A percentile compares a stretch with the other conserved stretches of the same genome.
These are phyloP conservation scores for Phaedon cochleariae DNA, from an alignment of 2,888 invertebrate genomes.

Conservation along the genomic window DNA sequence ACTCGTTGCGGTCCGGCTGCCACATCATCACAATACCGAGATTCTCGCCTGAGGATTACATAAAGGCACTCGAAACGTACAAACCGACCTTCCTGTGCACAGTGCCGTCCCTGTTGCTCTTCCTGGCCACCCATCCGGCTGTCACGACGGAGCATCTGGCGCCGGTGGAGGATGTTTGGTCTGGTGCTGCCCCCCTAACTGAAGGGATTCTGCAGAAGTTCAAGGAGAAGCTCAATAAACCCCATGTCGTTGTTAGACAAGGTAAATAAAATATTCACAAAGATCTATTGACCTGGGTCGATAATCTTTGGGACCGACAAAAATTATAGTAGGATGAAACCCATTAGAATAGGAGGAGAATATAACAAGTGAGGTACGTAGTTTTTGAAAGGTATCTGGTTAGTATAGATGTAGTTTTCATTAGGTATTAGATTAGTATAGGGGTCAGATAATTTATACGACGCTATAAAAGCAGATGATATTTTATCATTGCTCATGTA, in stretches of 20 bases:
- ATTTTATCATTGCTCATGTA: too few species aligned
- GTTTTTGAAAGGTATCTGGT: too few species aligned
- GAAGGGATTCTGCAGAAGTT: slow-evolving; percentile 72
- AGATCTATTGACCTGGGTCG: too few species aligned
- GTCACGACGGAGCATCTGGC: slow-evolving; percentile 74
- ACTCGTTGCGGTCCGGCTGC: slow-evolving; percentile 68
- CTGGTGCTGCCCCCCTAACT: slow-evolving; percentile 79
- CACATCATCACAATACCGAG: slow-evolving; percentile 74
- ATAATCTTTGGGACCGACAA: too few species aligned
- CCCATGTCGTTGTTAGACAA: slow-evolving; percentile 57
- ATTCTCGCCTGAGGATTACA: slow-evolving; percentile 79
- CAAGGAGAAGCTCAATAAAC: slow-evolving; percentile 62
- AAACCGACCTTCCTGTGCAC: slow-evolving; percentile 72
- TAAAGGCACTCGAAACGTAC: slow-evolving; percentile 70
- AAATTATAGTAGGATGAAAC: too few species aligned
- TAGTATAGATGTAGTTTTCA: too few species aligned
- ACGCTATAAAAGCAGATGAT: too few species aligned
- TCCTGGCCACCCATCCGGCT: slow-evolving; percentile 76
- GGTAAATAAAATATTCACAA: slow-evolving; percentile 48
- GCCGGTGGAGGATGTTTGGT: slow-evolving; percentile 70
- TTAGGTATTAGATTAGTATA: too few species aligned
- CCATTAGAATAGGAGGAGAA: too few species aligned
- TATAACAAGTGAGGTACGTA: too few species aligned
- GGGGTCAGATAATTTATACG: too few species aligned
- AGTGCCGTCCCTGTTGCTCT: slow-evolving; percentile 80